Conservation (phyloP, 2,797 vertebrate genomes). For the Typhlichthys subterraneus region DNA sequence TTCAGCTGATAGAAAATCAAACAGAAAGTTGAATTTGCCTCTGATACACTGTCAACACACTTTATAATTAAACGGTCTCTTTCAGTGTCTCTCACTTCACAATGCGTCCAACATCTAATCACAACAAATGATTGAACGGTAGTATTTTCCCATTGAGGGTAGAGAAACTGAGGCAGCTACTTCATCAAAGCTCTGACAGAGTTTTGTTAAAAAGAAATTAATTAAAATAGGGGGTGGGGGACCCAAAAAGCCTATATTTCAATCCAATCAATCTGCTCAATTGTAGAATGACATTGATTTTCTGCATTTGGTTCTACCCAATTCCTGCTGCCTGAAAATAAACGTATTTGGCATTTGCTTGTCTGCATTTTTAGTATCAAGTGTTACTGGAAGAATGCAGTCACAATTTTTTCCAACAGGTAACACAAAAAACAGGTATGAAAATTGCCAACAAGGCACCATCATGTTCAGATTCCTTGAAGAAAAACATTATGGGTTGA, state of each 20-base stretch:
- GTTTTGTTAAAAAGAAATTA: neutral
- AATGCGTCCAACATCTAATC: conserved; percentile 9
- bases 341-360: neutral
- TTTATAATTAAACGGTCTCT: conserved; percentile 12
- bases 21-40: neutral
- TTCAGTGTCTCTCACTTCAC: conserved; percentile 1
- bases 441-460: too few relatives aligned
- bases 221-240: neutral
- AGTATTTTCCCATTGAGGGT: conserved; percentile 9
- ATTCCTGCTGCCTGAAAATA: neutral
- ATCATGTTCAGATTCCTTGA: too few relatives aligned
- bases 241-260: neutral
- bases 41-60: neutral
- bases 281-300: conserved; percentile 9
- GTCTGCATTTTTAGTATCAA: neutral
- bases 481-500: too few relatives aligned
- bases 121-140: conserved; percentile 1
- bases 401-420: too few relatives aligned
- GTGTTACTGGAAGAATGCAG: too few relatives aligned
- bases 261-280: neutral
- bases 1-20: neutral
- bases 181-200: conserved; percentile 7
- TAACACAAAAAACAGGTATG: too few relatives aligned
- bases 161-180: conserved; percentile 3
- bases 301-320: neutral